Base-by-base conservation (phyloP, 64 coral and sea anemone genomes). In the Porites lutea region DNA sequence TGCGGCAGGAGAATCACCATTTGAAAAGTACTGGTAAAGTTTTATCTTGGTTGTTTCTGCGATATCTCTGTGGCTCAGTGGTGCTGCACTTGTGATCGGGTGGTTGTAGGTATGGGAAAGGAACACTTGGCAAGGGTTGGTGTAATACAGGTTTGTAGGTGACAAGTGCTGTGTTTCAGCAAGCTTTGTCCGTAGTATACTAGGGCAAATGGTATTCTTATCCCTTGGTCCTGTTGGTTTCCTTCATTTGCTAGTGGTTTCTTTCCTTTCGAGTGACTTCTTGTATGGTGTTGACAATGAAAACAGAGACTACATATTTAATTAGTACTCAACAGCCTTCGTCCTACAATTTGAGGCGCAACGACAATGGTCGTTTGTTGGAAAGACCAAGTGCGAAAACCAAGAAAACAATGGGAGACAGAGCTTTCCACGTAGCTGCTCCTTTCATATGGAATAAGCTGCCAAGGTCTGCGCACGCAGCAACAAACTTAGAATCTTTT, bases 51-150 rank as follows among this genome's bases (percentile, higher is more conserved):
- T 63, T 45, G 59, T 62, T 59, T 82, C 58, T 59, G 79, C 59
- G 55, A 82, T 82, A 62, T 82, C 79, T 82, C 79, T 13, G 65
- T 82, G 79, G 55, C 58, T 82, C 23, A 82, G 57, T 82, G 79
- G 65, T 14, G 55, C 65, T 82, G 79, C 79, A 82, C 79, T 82
- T 55, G 43, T 14, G 44, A 82, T 82, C 23, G 79, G 79, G 4
- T 82, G 79, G 47, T 82, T 82, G 55, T 82, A 19, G 22, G 10
- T 43, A 82, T 82, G 54, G 37, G 59, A 62, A 44, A 82, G 79
- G 54, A 82, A 82, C 59, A 82, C 79, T 82, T 82, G 63, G 54
- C 55, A 63, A 44, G 57, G 57, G 53, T 55, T 5, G 5, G 53
- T 55, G 53, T 55, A 55, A 55, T 55, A 60, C n/a, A 82, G 54